Evolutionary conservation across 2,888 invertebrate species (phyloP), one percentile per base, ranked within the genome.

Genomic region (Bombylius major): DNA sequence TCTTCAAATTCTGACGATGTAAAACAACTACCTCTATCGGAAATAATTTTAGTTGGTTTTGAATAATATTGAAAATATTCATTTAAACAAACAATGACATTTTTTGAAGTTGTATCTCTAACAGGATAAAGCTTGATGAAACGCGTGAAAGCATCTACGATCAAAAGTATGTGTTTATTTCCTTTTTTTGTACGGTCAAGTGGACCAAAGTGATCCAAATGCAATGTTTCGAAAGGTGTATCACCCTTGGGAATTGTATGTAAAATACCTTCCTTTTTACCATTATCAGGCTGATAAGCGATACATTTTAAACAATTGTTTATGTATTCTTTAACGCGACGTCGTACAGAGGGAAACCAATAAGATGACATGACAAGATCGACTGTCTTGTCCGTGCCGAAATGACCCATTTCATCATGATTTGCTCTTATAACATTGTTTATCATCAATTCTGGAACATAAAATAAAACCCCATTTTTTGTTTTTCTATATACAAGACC

Each of bases 251-350:
- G 31, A 6, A 44, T 39, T 23, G 5, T 39, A 23, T 42, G 42
- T 5, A 42, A 13, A 5, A n/a, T 13, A 5, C 52, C 52, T 53
- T 53, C 33, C 12, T 50, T 51, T 4, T 61, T 58, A 0, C 62
- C 61, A 1, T 49, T 39, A 58, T 72, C 71, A 31, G 63, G 62
- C 48, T 67, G 68, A 44, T 54, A 64, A 0, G 58, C 23, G 5
- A 71, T 53, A 56, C 72, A 75, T 9, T 69, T 61, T 1, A 75
- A 59, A 57, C 73, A 75, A 11, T 68, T 63, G 1, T 51, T 54
- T 8, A 73, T 68, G 56, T 75, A 71, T 50, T 69, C 64, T 49
- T 66, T 65, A 2, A 70, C 65, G 47, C 68, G 70, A 3, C 58
- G 50, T 45, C 61, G 59, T 68, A 73, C 69, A 12, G 63, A 63